A percentile compares a stretch with the other conserved stretches of the same genome.
Conservation (phyloP, 2,797 vertebrate species). For the Sebastes nivosus region DNA sequence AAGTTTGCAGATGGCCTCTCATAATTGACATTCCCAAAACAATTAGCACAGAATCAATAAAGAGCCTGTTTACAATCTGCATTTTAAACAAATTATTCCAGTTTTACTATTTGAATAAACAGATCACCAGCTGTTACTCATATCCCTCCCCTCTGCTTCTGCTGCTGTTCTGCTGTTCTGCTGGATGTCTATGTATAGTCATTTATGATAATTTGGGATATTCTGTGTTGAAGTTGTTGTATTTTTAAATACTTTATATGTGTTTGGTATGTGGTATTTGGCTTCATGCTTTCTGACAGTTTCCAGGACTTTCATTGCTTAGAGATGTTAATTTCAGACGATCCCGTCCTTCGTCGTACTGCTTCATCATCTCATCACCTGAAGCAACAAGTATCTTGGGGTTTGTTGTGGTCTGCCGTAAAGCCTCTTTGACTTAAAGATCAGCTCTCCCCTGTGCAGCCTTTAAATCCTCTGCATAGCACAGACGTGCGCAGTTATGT, state of each 20-base stretch:
- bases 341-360: background rate
- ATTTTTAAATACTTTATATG: background rate
- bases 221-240: background rate
- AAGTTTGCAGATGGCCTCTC: constrained; percentile 33
- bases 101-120: constrained; percentile 36
- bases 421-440: constrained; percentile 81
- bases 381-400: constrained; percentile 51
- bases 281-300: background rate
- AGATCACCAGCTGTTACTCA: constrained; percentile 38
- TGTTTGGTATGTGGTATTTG: background rate
- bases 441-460: constrained; percentile 64
- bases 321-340: constrained; percentile 1
- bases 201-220: constrained; percentile 12
- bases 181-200: background rate
- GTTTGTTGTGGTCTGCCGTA: constrained; percentile 77
- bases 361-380: constrained; percentile 33
- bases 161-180: background rate
- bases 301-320: background rate
- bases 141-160: background rate
- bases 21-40: constrained; percentile 19
- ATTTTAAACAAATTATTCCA: constrained; percentile 32
- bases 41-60: constrained; percentile 37
- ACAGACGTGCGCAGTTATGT: constrained; percentile 73
- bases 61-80: constrained; percentile 29
- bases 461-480: constrained; percentile 70